Evolutionary conservation across 2,888 invertebrate species (phyloP), one percentile per base, ranked within the genome.

Genomic region (Phalera bucephala): DNA sequence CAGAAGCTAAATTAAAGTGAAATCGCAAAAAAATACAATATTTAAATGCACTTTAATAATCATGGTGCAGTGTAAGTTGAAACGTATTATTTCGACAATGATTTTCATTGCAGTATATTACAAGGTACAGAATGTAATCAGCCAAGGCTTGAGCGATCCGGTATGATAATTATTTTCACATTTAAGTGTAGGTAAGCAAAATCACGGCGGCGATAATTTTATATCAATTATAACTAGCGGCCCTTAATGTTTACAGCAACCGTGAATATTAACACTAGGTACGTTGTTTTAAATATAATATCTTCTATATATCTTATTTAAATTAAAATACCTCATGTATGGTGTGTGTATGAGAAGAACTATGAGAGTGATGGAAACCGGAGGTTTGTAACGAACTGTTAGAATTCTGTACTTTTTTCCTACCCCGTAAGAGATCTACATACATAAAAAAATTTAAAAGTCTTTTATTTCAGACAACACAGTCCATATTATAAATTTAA

Each of bases 101-200:
- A 36, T 50, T 49, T 40, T 50, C 50, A 49, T 42, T 50, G 36
- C 40, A 23, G 43, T 39, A 45, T 36, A 46, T 52, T 33, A 44
- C 36, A 56, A 33, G 44, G 42, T 40, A 33, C 27, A 43, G 33
- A 44, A 13, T 40, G 46, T 25, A 52, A 38, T 33, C 36, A 39
- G 13, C 34, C 52, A 56, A 47, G 55, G 52, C 28, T 44, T 31
- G 32, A 23, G 29, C 36, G 30, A 40, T 26, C 33, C 35, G 25
- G 36, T 44, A 42, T 42, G 14, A 46, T 56, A 52, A 56, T 55
- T 46, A 55, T 55, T 56, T 56, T 52, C 46, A 49, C 50, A 52
- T 55, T 55, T 45, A 40, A 40, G 43, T 40, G 31, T 19, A 31
- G 12, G 35, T 32, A 34, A 37, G 45, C 48, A 25, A 23, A 21